Base-by-base conservation (phyloP, 2,888 invertebrate species). In the Parnassius smintheus region DNA sequence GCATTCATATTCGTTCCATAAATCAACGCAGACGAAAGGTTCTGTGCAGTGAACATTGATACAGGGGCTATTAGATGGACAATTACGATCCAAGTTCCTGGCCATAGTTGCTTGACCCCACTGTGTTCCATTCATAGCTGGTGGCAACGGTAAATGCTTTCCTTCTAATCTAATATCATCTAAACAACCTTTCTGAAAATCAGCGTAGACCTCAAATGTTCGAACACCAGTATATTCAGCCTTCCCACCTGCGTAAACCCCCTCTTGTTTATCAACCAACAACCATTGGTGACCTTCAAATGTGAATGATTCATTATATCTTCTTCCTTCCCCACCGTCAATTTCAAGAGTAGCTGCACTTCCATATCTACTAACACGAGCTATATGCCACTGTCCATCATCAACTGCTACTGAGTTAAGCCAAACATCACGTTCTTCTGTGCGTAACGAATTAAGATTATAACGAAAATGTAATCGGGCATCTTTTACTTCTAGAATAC, bases 1-100 rank as follows among this genome's bases (percentile, higher is more conserved):
- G 97, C 99, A 99, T 85, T 98, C 98, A 80, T 98, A 98, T 88
- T 97, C 97, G 86, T 99, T 99, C 99, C 99, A 99, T 12, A 99
- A 94, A 89, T 98, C 98, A 69, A 97, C 96, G 88, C 98, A 99
- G 78, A 97, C 97, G 84, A 98, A 98, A 11, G 97, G 98, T 78
- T 96, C 96, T 0, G 96, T 96, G 81, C 98, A 99, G 77, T 97
- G 97, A 49, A 98, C 97, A 83, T 97, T 97, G 72, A 96, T 96
- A 81, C 98, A 99, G 2, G 98, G 98, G 80, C 98, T 97, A 77
- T 98, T 97, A 2, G 98, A 98, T 12, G 97, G 96, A 83, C 99
- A 99, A 81, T 97, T 96, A 70, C 96, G 95, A 76, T 97, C 97
- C 62, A 98, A 93, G 83, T 98, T 98, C 70, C 97, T 93, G 41